Percentiles rank a stretch among this genome's conserved stretches.
phyloP scores from a whole-genome alignment of 2,888 invertebrate genomes.

The Hirudinaria manillensis region DNA sequence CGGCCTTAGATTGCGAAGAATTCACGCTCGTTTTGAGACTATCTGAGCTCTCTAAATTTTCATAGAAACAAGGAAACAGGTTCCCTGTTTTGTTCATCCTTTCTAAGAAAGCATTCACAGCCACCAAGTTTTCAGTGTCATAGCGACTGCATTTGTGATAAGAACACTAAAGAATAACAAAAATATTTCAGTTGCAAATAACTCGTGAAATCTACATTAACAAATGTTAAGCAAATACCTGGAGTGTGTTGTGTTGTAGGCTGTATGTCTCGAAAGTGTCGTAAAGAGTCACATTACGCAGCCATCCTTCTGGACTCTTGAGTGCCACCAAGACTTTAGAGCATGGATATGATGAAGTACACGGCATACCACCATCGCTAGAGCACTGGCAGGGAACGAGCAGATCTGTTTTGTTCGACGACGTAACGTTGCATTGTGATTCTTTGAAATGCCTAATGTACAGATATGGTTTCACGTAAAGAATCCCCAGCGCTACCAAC shows the following conservation, averaged over 20 bases:
- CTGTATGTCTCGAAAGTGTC: conserved; percentile 39
- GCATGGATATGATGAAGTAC: conserved; percentile 38
- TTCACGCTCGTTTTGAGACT: not conserved
- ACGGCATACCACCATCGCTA: conserved; percentile 33
- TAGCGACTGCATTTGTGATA: conserved; percentile 40
- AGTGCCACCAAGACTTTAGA: conserved; percentile 35
- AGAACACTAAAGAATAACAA: conserved; percentile 38
- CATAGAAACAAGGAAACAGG: conserved; percentile 13
- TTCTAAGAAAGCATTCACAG: conserved; percentile 35
- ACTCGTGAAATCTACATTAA: not conserved
- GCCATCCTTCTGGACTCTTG: conserved; percentile 23
- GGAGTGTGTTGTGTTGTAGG: conserved; percentile 32
- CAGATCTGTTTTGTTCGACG: not conserved
- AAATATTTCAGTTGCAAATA: not conserved
- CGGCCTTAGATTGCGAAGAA: no score
- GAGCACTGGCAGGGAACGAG: conserved; percentile 36
- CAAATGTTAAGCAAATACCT: conserved; percentile 27
- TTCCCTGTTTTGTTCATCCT: conserved; percentile 10
- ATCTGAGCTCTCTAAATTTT: conserved; percentile 2
- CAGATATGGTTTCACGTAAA: conserved; percentile 39
- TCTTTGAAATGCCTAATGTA: conserved; percentile 30
- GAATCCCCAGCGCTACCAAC: conserved; percentile 38
- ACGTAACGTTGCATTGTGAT: conserved; percentile 26
- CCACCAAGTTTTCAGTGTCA: conserved; percentile 33
- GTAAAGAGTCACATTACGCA: conserved; percentile 36